Conservation (phyloP, 2,113 vertebrate genomes). For the Scophthalmus maximus region DNA sequence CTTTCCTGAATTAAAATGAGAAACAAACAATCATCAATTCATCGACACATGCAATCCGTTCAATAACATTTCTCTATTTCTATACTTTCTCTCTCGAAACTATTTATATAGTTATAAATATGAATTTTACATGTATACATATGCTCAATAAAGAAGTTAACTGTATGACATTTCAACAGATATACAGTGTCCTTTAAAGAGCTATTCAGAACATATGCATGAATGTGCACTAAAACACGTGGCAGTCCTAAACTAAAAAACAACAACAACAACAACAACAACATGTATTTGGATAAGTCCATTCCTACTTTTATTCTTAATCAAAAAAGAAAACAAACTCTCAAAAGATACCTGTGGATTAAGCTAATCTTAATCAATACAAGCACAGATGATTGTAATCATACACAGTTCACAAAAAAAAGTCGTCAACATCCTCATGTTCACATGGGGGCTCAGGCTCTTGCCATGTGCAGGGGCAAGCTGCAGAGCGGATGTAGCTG, state of each 20-base stretch:
- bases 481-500: slow-evolving; percentile 73
- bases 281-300: background rate
- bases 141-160: background rate
- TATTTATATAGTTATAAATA: background rate
- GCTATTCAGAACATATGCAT: background rate
- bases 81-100: background rate
- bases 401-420: background rate
- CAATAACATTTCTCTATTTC: background rate
- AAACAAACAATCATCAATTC: background rate
- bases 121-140: background rate
- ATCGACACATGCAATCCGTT: background rate
- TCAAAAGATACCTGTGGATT: background rate
- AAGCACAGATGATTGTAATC: background rate
- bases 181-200: background rate
- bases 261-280: too few relatives aligned
- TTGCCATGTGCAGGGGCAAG: slow-evolving; percentile 36
- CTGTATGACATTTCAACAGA: background rate
- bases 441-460: slow-evolving; percentile 20
- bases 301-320: background rate
- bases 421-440: slow-evolving; percentile 33
- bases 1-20: background rate
- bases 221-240: background rate
- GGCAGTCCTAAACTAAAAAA: background rate
- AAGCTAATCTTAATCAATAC: slow-evolving; percentile 5
- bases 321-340: too few relatives aligned